phyloP scores from a whole-genome alignment of 37 sponge, comb jelly and placozoan species.

The Corticium candelabrum region DNA sequence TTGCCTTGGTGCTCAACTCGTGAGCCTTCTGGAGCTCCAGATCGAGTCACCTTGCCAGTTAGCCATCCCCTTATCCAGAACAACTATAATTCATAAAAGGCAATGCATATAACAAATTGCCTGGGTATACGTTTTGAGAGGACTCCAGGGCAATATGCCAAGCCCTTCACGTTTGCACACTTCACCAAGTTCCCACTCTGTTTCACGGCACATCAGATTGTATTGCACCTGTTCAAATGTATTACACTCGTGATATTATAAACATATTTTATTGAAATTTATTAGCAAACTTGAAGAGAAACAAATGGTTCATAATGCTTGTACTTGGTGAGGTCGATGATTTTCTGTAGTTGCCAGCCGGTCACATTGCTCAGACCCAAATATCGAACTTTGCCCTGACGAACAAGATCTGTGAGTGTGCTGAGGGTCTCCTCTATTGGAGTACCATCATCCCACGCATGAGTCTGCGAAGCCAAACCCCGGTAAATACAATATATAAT shows the following conservation, averaged over 20 bases:
- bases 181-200: constrained; percentile 85
- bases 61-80: constrained; percentile 1
- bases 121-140: constrained; percentile 39
- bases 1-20: neutral
- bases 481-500: too few species aligned
- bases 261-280: neutral
- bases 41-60: neutral
- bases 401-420: constrained; percentile 70
- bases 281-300: constrained; percentile 49
- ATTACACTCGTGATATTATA: neutral
- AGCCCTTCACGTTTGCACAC: constrained; percentile 75
- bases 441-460: constrained; percentile 86
- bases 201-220: constrained; percentile 73
- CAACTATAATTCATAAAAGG: too few species aligned
- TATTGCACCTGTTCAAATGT: constrained; percentile 64
- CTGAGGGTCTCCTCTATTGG: constrained; percentile 76
- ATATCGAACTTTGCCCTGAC: constrained; percentile 67
- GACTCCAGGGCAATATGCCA: constrained; percentile 87
- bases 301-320: constrained; percentile 38
- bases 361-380: constrained; percentile 84
- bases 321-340: constrained; percentile 34
- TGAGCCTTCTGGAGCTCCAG: neutral
- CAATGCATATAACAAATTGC: neutral
- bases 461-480: constrained; percentile 54
- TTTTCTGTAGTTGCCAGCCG: constrained; percentile 92